Evolutionary conservation across 1,140 invertebrate species (phyloP).

Genomic region (Mamestra configurata): DNA sequence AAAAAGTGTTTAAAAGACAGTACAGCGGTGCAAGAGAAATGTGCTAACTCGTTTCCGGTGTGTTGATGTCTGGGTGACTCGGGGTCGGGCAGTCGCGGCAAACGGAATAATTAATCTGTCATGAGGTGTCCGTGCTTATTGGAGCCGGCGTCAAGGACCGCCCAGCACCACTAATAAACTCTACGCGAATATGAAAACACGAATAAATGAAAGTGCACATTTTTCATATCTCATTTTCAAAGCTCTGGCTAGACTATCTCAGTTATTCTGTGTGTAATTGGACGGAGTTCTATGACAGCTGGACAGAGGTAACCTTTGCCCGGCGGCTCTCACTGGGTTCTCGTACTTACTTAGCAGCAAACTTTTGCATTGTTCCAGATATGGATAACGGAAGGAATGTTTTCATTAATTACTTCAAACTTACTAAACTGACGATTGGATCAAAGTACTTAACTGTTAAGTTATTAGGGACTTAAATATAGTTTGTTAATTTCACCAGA

Average conservation of each 20-base stretch:
- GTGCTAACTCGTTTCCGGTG: slow-evolving; percentile 28
- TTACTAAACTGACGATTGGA: not conserved
- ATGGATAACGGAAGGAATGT: not conserved
- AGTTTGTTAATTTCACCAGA: too few species aligned
- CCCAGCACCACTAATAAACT: slow-evolving; percentile 43
- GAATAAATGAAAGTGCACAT: slow-evolving; percentile 18
- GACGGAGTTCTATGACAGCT: slow-evolving; percentile 1
- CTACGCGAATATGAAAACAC: slow-evolving; percentile 9
- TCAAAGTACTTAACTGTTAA: too few species aligned
- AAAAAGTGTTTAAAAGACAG: slow-evolving; percentile 9
- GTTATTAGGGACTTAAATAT: too few species aligned
- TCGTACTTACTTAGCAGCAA: not conserved
- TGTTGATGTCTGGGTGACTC: not conserved
- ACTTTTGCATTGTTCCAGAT: slow-evolving; percentile 5
- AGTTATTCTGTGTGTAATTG: slow-evolving; percentile 20
- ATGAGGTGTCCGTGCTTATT: slow-evolving; percentile 60
- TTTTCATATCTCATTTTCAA: slow-evolving; percentile 20
- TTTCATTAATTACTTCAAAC: slow-evolving; percentile 14
- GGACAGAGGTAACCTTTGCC: not conserved
- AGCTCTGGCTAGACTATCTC: not conserved
- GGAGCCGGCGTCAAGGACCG: slow-evolving; percentile 48
- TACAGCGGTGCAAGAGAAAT: not conserved
- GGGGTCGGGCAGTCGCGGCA: slow-evolving; percentile 39
- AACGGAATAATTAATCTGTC: slow-evolving; percentile 71
- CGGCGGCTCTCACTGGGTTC: not conserved